Evolutionary conservation across 2,113 vertebrate genomes (phyloP).

Genomic region (Hippotragus niger): DNA sequence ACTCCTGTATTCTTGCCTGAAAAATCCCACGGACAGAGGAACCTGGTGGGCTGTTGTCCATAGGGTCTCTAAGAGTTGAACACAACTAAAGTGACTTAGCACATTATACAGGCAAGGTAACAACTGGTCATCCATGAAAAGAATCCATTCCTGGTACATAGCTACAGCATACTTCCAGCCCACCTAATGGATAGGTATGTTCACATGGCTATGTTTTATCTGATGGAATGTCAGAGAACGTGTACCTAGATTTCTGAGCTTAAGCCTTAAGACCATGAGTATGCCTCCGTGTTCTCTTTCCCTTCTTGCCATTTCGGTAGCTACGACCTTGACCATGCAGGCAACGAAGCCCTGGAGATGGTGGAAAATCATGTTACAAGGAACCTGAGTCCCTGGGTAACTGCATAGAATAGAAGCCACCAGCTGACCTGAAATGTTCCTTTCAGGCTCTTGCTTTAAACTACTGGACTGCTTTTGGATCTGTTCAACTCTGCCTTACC

Average conservation of each 20-base stretch:
- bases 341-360: background rate
- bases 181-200: background rate
- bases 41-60: background rate
- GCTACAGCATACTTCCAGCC: background rate
- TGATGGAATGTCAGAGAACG: background rate
- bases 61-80: background rate
- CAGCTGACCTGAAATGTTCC: background rate
- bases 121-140: background rate
- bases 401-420: background rate
- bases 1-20: background rate
- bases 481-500: background rate
- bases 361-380: background rate
- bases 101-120: background rate
- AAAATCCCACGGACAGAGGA: background rate
- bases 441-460: background rate
- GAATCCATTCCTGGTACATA: background rate
- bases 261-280: background rate
- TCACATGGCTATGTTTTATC: background rate
- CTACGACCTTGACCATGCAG: background rate
- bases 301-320: background rate
- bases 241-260: background rate
- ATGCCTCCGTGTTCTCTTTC: background rate
- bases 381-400: background rate
- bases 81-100: background rate
- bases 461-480: background rate